Evolutionary conservation across 2,797 vertebrate species (phyloP), one percentile per base, ranked within the genome.

Genomic region (Leuciscus waleckii): DNA sequence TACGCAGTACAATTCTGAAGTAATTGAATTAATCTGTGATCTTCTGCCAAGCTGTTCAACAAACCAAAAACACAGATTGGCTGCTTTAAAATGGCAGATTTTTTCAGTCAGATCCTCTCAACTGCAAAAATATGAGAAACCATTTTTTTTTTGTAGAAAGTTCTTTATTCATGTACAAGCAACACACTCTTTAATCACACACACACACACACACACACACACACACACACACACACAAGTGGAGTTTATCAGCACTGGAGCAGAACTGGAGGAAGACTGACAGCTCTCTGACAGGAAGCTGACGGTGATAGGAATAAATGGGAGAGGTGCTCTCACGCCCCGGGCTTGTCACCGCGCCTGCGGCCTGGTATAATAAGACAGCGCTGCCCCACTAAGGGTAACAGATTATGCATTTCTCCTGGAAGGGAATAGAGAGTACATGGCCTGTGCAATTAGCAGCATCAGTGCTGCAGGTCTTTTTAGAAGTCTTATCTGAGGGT

Each of bases 261-360:
- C 46, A 75, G 46, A 26, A 54, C 26, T 84, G 73, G 43, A 71
- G 79, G 77, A 46, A 46, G 80, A 67, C 79, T 61, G 75, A 69
- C 84, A 51, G 63, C 21, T 54, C 84, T 82, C 49, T 89, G 88
- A 88, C 88, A 89, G 84, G 83, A 75, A 81, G 77, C 43, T 89
- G 88, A 89, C 29, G 81, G 51, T 89, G 82, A 88, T 89, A 83
- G 78, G 81, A 78, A 68, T 79, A 89, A 89, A 88, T 82, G 85
- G 86, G 86, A 70, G 82, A 73, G 84, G 35, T 61, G 37, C 68
- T 75, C 43, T 80, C 82, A 84, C 74, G 61, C 86, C 88, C 32
- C 78, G 76, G 86, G 88, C 79, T 83, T 76, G 68, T 69, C 51
- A 58, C 69, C n/a, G 39, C 26, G 82, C 76, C 88, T 78, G 32